phyloP scores from a whole-genome alignment of 2,797 vertebrate species.

The Bucorvus abyssinicus region DNA sequence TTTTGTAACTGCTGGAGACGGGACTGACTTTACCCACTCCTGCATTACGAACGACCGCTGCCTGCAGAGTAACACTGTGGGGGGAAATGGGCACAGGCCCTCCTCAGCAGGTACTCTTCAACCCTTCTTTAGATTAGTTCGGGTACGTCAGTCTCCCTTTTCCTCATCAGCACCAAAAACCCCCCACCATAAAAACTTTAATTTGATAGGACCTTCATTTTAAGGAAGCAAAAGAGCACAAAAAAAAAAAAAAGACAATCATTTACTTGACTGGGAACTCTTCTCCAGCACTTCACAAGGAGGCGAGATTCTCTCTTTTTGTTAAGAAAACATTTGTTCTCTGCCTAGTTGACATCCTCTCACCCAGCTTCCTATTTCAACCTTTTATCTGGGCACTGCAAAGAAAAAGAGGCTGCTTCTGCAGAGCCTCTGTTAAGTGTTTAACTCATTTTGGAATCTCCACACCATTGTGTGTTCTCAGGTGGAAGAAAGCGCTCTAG shows the following conservation, averaged over 20 bases:
- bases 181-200: neutral
- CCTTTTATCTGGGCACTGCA: neutral
- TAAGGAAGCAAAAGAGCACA: neutral
- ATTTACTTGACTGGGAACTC: neutral
- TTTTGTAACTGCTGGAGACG: neutral
- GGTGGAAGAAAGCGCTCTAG: neutral
- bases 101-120: neutral
- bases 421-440: neutral
- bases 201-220: neutral
- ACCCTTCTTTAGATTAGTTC: neutral
- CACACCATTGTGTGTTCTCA: neutral
- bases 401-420: neutral
- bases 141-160: neutral
- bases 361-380: neutral
- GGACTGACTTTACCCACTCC: neutral
- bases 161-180: neutral
- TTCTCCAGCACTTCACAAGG: neutral
- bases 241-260: neutral
- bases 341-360: neutral
- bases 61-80: fast-evolving
- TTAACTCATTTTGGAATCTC: neutral
- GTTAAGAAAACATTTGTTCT: neutral
- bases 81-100: neutral
- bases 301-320: neutral
- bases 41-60: neutral